Percentiles rank a stretch among this genome's conserved stretches.
phyloP scores from a whole-genome alignment of 2,797 vertebrate species.

The Acomys russatus region DNA sequence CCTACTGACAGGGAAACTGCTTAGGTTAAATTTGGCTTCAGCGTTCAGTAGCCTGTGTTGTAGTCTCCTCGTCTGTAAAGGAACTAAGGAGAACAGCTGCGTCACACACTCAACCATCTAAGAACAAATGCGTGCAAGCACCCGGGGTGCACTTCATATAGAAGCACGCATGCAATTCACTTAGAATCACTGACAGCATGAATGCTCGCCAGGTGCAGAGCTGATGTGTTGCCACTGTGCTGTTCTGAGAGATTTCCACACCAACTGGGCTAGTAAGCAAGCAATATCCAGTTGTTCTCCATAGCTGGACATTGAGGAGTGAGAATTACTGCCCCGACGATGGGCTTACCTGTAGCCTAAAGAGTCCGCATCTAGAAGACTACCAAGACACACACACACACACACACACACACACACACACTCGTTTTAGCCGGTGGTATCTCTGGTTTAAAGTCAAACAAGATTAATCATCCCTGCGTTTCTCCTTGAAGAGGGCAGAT shows the following conservation, averaged over 20 bases:
- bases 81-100: not conserved
- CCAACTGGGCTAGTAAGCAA: not conserved
- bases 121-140: not conserved
- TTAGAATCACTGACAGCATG: not conserved
- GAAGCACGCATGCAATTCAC: not conserved
- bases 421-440: not conserved
- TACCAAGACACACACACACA: not conserved
- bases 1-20: not conserved
- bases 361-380: not conserved
- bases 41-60: not conserved
- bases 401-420: no score
- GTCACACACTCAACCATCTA: not conserved
- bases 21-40: not conserved
- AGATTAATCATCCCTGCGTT: not conserved
- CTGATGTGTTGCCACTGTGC: not conserved
- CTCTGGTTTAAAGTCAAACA: not conserved
- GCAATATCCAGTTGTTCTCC: not conserved
- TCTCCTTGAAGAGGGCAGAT: not conserved
- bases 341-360: not conserved
- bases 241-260: not conserved
- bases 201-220: not conserved
- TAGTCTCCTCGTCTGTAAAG: not conserved
- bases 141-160: not conserved
- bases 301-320: not conserved
- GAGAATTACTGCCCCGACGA: not conserved